phyloP scores from a whole-genome alignment of 2,888 invertebrate genomes.

The Drosophila rellima region DNA sequence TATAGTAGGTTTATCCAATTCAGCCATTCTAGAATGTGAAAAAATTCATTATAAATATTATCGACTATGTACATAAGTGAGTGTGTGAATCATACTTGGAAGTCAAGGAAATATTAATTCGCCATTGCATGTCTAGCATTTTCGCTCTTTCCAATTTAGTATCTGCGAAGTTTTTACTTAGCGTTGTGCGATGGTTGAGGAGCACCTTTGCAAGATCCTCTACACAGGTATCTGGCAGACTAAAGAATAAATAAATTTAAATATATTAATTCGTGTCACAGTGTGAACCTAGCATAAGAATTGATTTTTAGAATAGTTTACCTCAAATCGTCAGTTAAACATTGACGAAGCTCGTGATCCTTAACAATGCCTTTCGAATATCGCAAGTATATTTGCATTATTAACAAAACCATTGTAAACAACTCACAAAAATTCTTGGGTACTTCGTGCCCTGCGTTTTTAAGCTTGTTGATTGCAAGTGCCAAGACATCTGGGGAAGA shows the following conservation, averaged over 20 bases:
- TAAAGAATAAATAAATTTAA: constrained; percentile 44
- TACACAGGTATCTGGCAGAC: constrained; percentile 86
- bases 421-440: constrained; percentile 86
- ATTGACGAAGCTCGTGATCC: constrained; percentile 86
- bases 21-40: constrained; percentile 75
- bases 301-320: constrained; percentile 60
- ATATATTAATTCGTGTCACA: not conserved
- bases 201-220: constrained; percentile 87
- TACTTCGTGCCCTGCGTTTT: constrained; percentile 84
- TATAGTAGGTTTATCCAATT: constrained; percentile 85
- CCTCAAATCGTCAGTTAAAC: constrained; percentile 84
- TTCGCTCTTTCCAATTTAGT: constrained; percentile 85
- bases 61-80: not conserved
- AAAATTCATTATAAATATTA: constrained; percentile 48
- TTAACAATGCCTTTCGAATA: constrained; percentile 86
- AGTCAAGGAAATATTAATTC: constrained; percentile 86
- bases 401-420: constrained; percentile 86
- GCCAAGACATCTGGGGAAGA: constrained; percentile 85
- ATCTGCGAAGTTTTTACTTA: constrained; percentile 84
- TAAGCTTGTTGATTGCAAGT: constrained; percentile 84
- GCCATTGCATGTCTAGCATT: constrained; percentile 86
- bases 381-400: constrained; percentile 86
- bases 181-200: constrained; percentile 86
- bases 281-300: constrained; percentile 1
- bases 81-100: constrained; percentile 84